Base-by-base conservation (phyloP, 2,888 invertebrate species). In the Frankliniella fusca region DNA sequence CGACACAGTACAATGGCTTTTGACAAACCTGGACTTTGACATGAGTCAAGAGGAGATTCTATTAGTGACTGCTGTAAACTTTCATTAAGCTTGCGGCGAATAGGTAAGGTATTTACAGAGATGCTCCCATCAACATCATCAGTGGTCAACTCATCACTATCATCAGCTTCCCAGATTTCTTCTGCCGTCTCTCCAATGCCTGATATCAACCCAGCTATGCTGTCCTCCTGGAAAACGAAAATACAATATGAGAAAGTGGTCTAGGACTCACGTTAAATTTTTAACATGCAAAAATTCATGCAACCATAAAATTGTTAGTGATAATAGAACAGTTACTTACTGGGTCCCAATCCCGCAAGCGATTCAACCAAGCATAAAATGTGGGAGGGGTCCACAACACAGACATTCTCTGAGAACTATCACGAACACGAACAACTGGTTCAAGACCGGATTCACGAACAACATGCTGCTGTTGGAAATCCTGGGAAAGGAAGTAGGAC, bases 401-500 rank as follows among this genome's bases (percentile, higher is more conserved):
- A 82, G 87, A 87, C 38, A 86, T 28, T 85, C 85, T 86, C 3
- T 84, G 85, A 61, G 86, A 86, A 54, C 83, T 86, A 82, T 88
- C 87, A 23, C 87, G 86, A 50, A 88, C 86, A n/a, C 87, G 86
- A 81, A 88, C 86, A 0, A 87, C 85, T 3, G 88, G 87, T 38
- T 86, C 85, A 20, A 88, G 82, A 23, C 84, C 85, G 82, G 87
- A 87, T 38, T 87, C 85, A 10, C 85, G 84, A 7, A 88, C 83
- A 50, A 87, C 85, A 84, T 87, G 87, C 82, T 88, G 88, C 81
- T 88, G 88, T 80, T 86, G 85, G 81, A 88, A 88, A 85, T 88
- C 87, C 88, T 88, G 83, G 15, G 81, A 85, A n/a, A 49, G 11
- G 82, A 81, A 76, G 81, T 49, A 82, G 38, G 38, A 38, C 38